These are phyloP conservation scores for Osmerus eperlanus DNA, from an alignment of 2,113 vertebrate genomes.

Conservation along the genomic window DNA sequence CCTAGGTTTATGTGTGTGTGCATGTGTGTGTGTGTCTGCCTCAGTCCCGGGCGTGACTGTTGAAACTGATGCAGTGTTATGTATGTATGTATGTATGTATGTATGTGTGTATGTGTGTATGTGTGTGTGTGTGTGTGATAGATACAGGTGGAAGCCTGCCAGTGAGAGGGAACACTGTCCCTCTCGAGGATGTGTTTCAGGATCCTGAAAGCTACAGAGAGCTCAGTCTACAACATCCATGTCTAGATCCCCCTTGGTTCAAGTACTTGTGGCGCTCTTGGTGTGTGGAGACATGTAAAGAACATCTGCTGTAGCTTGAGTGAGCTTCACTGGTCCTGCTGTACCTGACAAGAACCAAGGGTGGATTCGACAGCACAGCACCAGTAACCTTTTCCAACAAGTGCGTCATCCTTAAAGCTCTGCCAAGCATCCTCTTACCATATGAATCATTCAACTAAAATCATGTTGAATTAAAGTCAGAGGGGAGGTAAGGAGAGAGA, in stretches of 20 bases:
- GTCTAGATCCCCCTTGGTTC: too few relatives aligned
- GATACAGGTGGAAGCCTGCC: neutral
- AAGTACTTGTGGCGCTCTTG: too few relatives aligned
- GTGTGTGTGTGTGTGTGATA: neutral
- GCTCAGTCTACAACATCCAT: too few relatives aligned
- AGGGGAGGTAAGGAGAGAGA: neutral
- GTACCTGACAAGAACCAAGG: too few relatives aligned
- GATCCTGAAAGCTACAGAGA: neutral
- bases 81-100: neutral
- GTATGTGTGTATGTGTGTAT: neutral
- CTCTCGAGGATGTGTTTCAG: neutral
- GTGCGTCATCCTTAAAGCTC: neutral
- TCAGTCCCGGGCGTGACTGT: neutral
- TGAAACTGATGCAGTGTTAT: too few relatives aligned
- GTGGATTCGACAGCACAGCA: neutral
- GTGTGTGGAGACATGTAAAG: too few relatives aligned
- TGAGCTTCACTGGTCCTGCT: too few relatives aligned
- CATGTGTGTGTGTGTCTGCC: neutral
- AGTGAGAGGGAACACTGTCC: neutral
- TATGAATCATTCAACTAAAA: conserved; percentile 59
- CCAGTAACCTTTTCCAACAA: neutral
- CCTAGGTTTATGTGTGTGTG: neutral
- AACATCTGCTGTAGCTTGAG: too few relatives aligned
- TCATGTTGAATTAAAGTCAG: conserved; percentile 52
- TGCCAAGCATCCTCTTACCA: conserved; percentile 1